A percentile compares a stretch with the other conserved stretches of the same genome.
These are phyloP conservation scores for Rhynchomys soricoides DNA, from an alignment of 2,113 vertebrate genomes.

Conservation along the genomic window DNA sequence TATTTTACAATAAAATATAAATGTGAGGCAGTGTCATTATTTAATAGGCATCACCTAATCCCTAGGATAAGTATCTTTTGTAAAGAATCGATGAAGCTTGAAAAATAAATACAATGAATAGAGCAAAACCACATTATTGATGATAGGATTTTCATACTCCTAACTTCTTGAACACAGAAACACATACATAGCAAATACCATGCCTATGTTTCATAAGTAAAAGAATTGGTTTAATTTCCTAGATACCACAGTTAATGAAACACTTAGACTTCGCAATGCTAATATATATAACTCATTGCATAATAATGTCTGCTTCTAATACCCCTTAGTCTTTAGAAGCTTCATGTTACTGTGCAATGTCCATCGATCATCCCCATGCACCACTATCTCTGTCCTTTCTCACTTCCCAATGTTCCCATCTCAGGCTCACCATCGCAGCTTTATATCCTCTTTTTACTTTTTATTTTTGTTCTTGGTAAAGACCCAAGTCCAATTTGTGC, in stretches of 20 bases:
- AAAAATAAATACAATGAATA: slow-evolving; percentile 49
- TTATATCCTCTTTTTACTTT: neutral
- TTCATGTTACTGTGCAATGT: neutral
- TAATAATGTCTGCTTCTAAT: neutral
- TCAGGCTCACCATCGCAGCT: neutral
- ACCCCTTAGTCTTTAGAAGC: neutral
- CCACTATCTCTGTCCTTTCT: neutral
- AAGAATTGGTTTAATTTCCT: slow-evolving; percentile 23
- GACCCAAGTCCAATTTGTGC: neutral
- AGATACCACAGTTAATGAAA: slow-evolving; percentile 43
- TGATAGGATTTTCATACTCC: slow-evolving; percentile 6
- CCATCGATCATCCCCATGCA: neutral
- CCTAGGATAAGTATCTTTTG: neutral
- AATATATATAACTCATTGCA: neutral
- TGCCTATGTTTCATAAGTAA: slow-evolving; percentile 55
- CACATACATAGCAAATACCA: slow-evolving; percentile 41
- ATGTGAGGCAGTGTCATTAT: neutral
- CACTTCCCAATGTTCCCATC: neutral
- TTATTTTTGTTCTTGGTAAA: neutral
- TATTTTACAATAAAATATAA: slow-evolving; percentile 38
- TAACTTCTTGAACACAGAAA: slow-evolving; percentile 45
- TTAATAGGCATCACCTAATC: slow-evolving; percentile 47
- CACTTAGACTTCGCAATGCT: neutral
- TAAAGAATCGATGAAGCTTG: slow-evolving; percentile 41
- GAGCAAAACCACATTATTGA: slow-evolving; percentile 43